Conservation (phyloP, 1,140 invertebrate genomes). For the Papilio helenus region DNA sequence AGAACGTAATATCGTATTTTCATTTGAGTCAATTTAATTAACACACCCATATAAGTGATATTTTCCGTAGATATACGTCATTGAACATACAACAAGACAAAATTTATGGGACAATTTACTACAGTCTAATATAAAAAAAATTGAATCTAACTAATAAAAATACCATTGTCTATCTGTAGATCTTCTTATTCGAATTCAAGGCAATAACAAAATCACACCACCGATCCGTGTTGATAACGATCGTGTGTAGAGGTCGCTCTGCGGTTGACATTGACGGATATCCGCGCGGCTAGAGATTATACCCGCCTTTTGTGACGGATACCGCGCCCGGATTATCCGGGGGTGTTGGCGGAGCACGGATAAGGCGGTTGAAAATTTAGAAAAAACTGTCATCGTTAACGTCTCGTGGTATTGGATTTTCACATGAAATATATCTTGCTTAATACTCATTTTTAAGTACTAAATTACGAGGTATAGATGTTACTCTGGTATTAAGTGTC, state of each 20-base stretch:
- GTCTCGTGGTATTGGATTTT: constrained; percentile 1
- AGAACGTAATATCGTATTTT: too few species aligned
- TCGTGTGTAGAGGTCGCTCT: constrained; percentile 30
- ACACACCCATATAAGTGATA: too few species aligned
- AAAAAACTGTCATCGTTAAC: constrained; percentile 33
- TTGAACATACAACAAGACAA: too few species aligned
- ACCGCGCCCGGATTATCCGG: constrained; percentile 39
- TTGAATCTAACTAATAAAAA: too few species aligned
- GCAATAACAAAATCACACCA: constrained; percentile 22
- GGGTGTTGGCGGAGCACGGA: constrained; percentile 30
- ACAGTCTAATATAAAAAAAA: too few species aligned
- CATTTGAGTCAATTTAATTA: too few species aligned
- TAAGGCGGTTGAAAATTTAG: constrained; percentile 33
- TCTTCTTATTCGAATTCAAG: constrained; percentile 3
- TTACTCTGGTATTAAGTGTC: too few species aligned
- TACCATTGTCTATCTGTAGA: too few species aligned
- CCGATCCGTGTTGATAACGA: constrained; percentile 27
- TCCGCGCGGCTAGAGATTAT: constrained; percentile 38
- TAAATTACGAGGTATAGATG: too few species aligned
- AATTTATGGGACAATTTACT: too few species aligned
- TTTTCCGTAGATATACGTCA: too few species aligned
- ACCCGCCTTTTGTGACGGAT: constrained; percentile 40
- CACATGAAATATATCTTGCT: not conserved
- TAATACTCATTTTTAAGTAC: too few species aligned
- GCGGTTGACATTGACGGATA: constrained; percentile 43